Percentiles rank a stretch among this genome's conserved stretches.
Evolutionary conservation across 1,140 invertebrate species (phyloP).

Genomic region (Akabosia matsudoensis): DNA sequence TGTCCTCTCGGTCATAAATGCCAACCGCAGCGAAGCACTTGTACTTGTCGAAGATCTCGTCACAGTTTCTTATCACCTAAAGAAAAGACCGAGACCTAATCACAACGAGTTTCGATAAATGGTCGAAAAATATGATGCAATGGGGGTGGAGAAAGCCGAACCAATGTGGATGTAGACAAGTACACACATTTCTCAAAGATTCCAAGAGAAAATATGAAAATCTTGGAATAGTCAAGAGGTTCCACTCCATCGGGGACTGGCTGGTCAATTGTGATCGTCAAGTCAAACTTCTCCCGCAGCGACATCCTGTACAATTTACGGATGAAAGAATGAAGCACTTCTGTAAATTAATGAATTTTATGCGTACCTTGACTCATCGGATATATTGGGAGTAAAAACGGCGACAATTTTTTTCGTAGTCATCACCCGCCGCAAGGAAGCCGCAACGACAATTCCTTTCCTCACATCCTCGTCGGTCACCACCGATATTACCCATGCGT

Average conservation of each 20-base stretch:
- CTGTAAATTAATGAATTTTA: not conserved
- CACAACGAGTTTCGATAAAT: not conserved
- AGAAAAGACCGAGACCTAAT: not conserved
- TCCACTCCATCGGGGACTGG: not conserved
- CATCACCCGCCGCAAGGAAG: not conserved
- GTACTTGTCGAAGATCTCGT: not conserved
- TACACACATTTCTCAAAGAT: not conserved
- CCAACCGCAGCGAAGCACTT: not conserved
- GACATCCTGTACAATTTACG: not conserved
- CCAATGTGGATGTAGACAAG: not conserved
- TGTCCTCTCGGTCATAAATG: not conserved
- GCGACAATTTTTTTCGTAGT: slow-evolving; percentile 15
- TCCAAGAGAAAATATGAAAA: not conserved
- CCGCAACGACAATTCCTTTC: not conserved
- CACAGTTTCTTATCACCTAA: not conserved
- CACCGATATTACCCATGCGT: not conserved
- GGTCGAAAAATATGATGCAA: not conserved
- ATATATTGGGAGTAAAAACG: not conserved
- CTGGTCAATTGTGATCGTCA: not conserved
- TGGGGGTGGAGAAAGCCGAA: not conserved
- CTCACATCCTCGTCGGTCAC: not conserved
- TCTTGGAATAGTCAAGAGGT: not conserved
- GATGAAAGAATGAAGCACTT: not conserved
- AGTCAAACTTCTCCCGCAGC: not conserved
- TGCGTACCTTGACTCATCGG: not conserved